Base-by-base conservation (phyloP, 2,113 vertebrate species). In the Oreotragus oreotragus region DNA sequence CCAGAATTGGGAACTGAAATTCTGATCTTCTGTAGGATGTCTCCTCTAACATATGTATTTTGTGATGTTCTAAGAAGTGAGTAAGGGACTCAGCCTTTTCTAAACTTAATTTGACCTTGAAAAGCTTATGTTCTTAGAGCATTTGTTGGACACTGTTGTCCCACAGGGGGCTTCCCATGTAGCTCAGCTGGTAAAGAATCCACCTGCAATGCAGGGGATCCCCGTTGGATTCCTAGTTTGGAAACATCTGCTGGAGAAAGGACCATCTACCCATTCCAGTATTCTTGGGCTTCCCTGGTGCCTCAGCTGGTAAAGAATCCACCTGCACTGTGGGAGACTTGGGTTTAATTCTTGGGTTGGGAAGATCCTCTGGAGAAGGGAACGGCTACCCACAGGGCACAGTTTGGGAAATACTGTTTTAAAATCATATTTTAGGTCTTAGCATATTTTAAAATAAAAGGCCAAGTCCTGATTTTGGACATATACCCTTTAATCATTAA, bases 321-420 rank as follows among this genome's bases (percentile, higher is more conserved):
- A 23, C 36, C 36, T 3, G 19, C 66, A 23, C 23, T 39, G n/a
- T 36, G 36, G 19, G 66, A 73, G 21, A 73, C 21, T 11, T 39
- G 36, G 19, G 10, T 73, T 39, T 3, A 9, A 70, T 70, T 2
- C n/a, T 11, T 70, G 19, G 10, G n/a, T 36, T 70, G n/a, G 66
- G 19, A 70, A 70, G 15, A 23, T 70, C n/a, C 66, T n/a, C 19
- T 39, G n/a, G 66, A 70, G n/a, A 70, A 39, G 19, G 10, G n/a
- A 39, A 39, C 0, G 1, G n/a, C 36, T 70, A 39, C 90, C 25
- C 64, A 33, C 15, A 88, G 43, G 66, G 76, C 28, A 60, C 28
- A 93, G 39, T 64, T 92, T 96, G 51, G 43, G 36, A 91, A 96
- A 84, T 95, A 49, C 14, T 95, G 55, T 47, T 96, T 93, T 73